Percentiles rank a stretch among this genome's conserved stretches.
Evolutionary conservation across 2,113 vertebrate genomes (phyloP).

Genomic region (Sorex araneus): DNA sequence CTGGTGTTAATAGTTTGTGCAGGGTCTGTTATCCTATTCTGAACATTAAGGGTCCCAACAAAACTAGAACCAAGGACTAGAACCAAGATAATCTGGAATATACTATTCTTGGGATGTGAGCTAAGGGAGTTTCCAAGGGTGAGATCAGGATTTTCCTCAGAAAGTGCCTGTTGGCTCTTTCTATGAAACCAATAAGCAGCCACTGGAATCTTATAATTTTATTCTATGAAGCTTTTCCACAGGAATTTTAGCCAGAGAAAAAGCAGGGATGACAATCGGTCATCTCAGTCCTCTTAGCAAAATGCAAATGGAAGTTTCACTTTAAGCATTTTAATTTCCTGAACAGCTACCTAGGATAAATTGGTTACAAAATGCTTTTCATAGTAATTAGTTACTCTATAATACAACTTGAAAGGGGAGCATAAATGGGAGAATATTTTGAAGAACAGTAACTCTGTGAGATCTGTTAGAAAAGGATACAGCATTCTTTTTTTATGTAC

Average conservation of each 20-base stretch:
- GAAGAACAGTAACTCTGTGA: background rate
- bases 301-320: background rate
- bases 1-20: background rate
- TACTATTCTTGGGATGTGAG: background rate
- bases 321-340: background rate
- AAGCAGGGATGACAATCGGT: background rate
- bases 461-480: background rate
- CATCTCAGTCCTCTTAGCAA: background rate
- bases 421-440: background rate
- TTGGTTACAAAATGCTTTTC: background rate
- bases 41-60: background rate
- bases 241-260: background rate
- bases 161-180: background rate
- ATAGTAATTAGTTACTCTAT: background rate
- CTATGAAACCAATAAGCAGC: background rate
- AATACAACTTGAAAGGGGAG: background rate
- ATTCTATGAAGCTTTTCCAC: background rate
- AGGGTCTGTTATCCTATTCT: background rate
- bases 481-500: background rate
- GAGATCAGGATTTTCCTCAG: background rate
- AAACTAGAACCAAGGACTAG: too few species aligned
- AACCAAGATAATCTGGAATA: background rate
- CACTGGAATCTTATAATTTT: background rate
- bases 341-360: background rate
- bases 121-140: background rate